Evolutionary conservation across 2,113 vertebrate genomes (phyloP).

Genomic region (Antechinus flavipes): DNA sequence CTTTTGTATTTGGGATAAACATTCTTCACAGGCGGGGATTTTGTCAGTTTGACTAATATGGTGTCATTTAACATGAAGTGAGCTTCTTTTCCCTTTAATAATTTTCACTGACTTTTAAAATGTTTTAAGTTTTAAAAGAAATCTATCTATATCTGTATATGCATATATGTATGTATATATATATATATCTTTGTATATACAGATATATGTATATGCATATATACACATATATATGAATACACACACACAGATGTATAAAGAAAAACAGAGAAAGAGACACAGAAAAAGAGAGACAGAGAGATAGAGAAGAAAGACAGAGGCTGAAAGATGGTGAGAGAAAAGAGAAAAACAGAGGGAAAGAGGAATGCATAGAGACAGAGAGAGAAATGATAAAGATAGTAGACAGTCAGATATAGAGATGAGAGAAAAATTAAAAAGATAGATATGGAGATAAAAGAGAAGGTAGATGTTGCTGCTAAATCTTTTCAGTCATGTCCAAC

Average conservation of each 20-base stretch:
- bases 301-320: not conserved
- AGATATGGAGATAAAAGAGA: too few species aligned
- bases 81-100: not conserved
- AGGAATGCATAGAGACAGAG: too few species aligned
- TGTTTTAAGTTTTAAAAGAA: not conserved
- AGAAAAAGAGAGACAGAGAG: too few species aligned
- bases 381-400: too few species aligned
- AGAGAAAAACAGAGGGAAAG: too few species aligned
- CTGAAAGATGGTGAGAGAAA: not conserved
- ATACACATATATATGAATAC: too few species aligned
- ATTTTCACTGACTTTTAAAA: not conserved
- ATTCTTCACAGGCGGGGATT: not conserved
- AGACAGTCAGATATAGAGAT: not conserved
- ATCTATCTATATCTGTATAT: not conserved
- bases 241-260: too few species aligned
- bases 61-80: not conserved
- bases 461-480: too few species aligned
- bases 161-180: not conserved
- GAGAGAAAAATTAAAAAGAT: not conserved
- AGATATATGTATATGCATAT: too few species aligned
- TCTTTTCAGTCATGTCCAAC: too few species aligned
- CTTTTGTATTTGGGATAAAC: constrained; percentile 65
- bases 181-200: too few species aligned
- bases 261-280: too few species aligned
- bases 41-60: not conserved